Evolutionary conservation across 2,113 vertebrate genomes (phyloP), one percentile per base, ranked within the genome.

Genomic region (Indicator indicator): DNA sequence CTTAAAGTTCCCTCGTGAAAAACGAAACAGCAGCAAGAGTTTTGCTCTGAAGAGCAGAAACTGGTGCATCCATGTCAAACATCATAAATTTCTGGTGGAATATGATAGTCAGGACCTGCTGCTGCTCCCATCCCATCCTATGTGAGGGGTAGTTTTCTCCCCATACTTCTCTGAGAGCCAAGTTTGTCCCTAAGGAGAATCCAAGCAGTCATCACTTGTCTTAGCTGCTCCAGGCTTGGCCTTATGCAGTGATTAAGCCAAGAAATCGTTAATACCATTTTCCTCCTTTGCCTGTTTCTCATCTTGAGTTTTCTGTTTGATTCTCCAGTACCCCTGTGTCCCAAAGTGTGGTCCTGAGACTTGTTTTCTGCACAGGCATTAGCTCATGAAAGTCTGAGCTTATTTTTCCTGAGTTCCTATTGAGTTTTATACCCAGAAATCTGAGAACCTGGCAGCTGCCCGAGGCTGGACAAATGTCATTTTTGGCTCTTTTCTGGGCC

Each of bases 181-280:
- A 60, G 17, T 71, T 80, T 88, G 82, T 88, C 87, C 56, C 82
- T 52, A 19, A 75, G 72, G 95, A 93, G 52, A 81, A 58, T 83
- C 59, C 60, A 56, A 83, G 68, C 52, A 89, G 75, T 80, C 89
- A 88, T 86, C 82, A 67, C 68, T 11, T 81, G 46, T 92, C 64
- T 74, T 81, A 88, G 38, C 71, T 89, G 82, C 64, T 89, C 52
- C 65, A 89, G 78, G 74, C 82, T 72, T 89, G 87, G 84, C 87
- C n/a, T 89, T 69, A 46, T 9, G 50, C 16, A 2, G 3, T 86
- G 76, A 94, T 83, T 95, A 88, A 86, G 95, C 55, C 58, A 80
- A 93, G 90, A 74, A 94, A 60, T 71, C 60, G 52, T 83, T 90
- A 73, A 86, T 93, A 88, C 65, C 40, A 32, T 89, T 91, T 88